These are phyloP conservation scores for Vespertilio murinus DNA, from an alignment of 2,797 vertebrate genomes.

Conservation along the genomic window DNA sequence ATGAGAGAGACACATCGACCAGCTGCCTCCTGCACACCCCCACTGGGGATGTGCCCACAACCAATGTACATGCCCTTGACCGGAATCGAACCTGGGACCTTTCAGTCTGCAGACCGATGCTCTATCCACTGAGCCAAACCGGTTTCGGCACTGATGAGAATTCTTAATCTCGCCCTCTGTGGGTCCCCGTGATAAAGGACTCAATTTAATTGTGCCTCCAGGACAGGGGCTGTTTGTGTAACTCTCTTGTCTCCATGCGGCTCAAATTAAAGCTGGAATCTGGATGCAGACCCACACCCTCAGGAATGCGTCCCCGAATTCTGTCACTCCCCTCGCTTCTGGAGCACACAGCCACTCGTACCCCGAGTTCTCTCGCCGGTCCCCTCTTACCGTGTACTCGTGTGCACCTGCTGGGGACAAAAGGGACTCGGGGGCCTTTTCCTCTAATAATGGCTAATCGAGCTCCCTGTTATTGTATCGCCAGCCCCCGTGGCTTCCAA, in stretches of 20 bases:
- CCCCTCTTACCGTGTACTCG: conserved; percentile 18
- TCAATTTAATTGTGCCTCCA: conserved; percentile 75
- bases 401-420: conserved; percentile 23
- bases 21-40: no score
- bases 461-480: conserved; percentile 71
- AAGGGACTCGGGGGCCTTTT: conserved; percentile 11
- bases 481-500: conserved; percentile 65
- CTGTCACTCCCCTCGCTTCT: conserved; percentile 23
- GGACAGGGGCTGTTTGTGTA: conserved; percentile 69
- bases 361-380: background rate
- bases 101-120: no score
- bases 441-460: conserved; percentile 73
- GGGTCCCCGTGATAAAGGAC: conserved; percentile 61
- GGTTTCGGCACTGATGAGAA: conserved; percentile 58
- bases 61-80: no score
- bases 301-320: conserved; percentile 16
- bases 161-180: conserved; percentile 54
- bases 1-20: no score
- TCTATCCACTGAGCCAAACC: no score
- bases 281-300: conserved; percentile 59
- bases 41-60: no score
- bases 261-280: conserved; percentile 70
- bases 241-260: conserved; percentile 68
- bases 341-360: background rate
- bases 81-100: no score